Evolutionary conservation across 1,140 invertebrate species (phyloP).

Genomic region (Formica selysi): DNA sequence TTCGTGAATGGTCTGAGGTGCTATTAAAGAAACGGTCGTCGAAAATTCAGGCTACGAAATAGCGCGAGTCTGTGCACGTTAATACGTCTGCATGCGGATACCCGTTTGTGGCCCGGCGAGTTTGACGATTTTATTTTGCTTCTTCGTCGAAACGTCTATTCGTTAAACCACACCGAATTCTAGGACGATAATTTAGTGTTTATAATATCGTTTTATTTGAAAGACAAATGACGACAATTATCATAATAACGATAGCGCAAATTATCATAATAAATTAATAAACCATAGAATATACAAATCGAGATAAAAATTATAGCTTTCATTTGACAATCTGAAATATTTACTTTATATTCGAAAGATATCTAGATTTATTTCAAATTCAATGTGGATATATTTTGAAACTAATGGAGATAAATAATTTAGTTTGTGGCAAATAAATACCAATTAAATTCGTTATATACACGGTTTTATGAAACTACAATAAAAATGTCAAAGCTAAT

Average conservation of each 20-base stretch:
- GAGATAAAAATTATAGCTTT: background rate
- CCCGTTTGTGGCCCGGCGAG: background rate
- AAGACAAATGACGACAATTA: background rate
- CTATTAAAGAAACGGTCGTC: background rate
- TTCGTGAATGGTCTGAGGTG: background rate
- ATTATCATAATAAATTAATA: constrained; percentile 38
- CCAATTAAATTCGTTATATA: constrained; percentile 30
- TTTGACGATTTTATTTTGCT: constrained; percentile 24
- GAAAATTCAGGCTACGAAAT: constrained; percentile 34
- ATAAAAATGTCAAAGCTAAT: constrained; percentile 35
- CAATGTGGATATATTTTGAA: background rate
- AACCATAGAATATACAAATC: background rate
- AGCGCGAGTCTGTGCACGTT: background rate
- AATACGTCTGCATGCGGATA: background rate
- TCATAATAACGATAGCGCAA: background rate
- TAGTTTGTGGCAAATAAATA: background rate
- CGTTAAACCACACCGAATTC: constrained; percentile 3
- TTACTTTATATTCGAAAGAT: background rate
- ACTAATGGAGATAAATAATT: constrained; percentile 35
- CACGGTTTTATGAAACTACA: background rate
- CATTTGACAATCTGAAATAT: background rate
- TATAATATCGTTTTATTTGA: background rate
- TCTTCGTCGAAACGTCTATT: background rate
- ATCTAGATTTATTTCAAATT: background rate
- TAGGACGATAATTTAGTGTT: background rate